These are phyloP conservation scores for Saccostrea echinata DNA, from an alignment of 1,140 invertebrate genomes.

Conservation along the genomic window DNA sequence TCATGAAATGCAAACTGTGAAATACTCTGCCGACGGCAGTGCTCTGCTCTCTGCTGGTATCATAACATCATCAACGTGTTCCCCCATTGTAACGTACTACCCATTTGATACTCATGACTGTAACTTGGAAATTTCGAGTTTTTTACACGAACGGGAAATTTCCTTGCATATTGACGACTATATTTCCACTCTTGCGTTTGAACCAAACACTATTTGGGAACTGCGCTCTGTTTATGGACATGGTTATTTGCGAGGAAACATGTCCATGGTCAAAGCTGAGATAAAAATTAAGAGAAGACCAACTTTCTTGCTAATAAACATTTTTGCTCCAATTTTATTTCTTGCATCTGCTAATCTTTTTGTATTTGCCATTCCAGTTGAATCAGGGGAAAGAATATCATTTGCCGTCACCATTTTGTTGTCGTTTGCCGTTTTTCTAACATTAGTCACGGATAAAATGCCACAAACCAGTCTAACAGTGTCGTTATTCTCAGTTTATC, in stretches of 20 bases:
- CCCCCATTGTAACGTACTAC: background rate
- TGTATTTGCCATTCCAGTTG: slow-evolving; percentile 43
- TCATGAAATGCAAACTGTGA: background rate
- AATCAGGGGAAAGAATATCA: slow-evolving; percentile 40
- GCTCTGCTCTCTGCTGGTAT: background rate
- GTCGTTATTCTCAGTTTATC: slow-evolving; percentile 29
- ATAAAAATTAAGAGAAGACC: slow-evolving; percentile 46
- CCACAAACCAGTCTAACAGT: slow-evolving; percentile 30
- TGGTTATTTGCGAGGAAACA: too few relatives aligned
- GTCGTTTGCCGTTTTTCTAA: slow-evolving; percentile 48
- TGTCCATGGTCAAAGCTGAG: background rate
- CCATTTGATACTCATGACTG: slow-evolving; percentile 13
- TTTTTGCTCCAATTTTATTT: slow-evolving; percentile 45
- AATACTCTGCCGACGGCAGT: background rate
- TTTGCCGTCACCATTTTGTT: slow-evolving; percentile 46
- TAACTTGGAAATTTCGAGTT: background rate
- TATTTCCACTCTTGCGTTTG: background rate
- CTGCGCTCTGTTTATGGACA: background rate
- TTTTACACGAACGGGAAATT: background rate
- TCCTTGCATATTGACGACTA: background rate
- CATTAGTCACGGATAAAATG: slow-evolving; percentile 40
- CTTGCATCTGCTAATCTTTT: slow-evolving; percentile 38
- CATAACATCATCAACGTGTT: background rate
- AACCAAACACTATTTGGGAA: slow-evolving; percentile 35
- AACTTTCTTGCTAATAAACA: slow-evolving; percentile 29